A percentile compares a stretch with the other conserved stretches of the same genome.
Conservation (phyloP, 2,113 vertebrate genomes). For the Herpetotheres cachinnans region DNA sequence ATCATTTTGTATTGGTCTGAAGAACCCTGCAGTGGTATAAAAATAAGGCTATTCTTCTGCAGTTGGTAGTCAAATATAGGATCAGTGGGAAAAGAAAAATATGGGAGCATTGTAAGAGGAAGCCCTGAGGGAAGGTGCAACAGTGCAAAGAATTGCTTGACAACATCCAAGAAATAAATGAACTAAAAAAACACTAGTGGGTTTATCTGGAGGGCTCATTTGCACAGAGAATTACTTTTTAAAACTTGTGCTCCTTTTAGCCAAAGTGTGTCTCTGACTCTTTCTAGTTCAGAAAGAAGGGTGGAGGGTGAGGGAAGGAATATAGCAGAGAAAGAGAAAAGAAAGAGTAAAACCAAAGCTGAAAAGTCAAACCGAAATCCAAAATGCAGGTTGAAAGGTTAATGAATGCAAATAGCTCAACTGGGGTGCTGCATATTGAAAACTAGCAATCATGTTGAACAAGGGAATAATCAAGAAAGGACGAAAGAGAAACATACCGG, state of each 20-base stretch:
- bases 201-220: background rate
- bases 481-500: background rate
- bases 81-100: background rate
- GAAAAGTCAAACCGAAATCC: background rate
- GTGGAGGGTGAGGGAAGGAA: background rate
- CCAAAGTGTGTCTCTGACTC: background rate
- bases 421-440: background rate
- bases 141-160: background rate
- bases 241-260: background rate
- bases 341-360: background rate
- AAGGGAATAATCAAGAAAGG: background rate
- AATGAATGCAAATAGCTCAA: constrained; percentile 15
- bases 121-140: background rate
- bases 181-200: background rate
- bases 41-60: background rate
- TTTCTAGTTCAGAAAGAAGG: background rate
- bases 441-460: constrained; percentile 19
- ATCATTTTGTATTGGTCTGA: background rate
- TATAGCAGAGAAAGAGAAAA: background rate
- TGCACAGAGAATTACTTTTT: background rate
- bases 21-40: background rate
- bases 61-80: background rate
- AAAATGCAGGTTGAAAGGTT: constrained; percentile 21
- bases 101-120: background rate
- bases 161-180: background rate